These are phyloP conservation scores for Agrotis segetum DNA, from an alignment of 2,888 invertebrate genomes.

Conservation along the genomic window DNA sequence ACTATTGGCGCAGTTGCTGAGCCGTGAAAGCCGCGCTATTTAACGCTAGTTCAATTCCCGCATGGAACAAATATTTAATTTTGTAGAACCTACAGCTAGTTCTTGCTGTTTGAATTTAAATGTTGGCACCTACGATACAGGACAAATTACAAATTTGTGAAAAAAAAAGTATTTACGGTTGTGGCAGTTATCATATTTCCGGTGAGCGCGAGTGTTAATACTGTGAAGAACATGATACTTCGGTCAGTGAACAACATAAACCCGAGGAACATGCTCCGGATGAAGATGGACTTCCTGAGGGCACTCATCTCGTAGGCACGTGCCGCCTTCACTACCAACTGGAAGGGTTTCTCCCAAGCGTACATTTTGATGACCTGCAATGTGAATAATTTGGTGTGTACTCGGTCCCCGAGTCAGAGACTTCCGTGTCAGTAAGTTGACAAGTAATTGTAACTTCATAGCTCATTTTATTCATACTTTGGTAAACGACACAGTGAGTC, in stretches of 20 bases:
- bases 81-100: too few relatives aligned
- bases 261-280: constrained; percentile 93
- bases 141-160: too few relatives aligned
- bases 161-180: constrained; percentile 69
- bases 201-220: constrained; percentile 79
- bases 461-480: background rate
- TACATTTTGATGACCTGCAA: constrained; percentile 97
- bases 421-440: background rate
- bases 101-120: too few relatives aligned
- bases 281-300: constrained; percentile 91
- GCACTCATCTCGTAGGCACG: constrained; percentile 90
- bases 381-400: constrained; percentile 6
- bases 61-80: too few relatives aligned
- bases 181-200: constrained; percentile 82
- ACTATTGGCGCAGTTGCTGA: too few relatives aligned
- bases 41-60: too few relatives aligned
- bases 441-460: background rate
- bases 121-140: too few relatives aligned
- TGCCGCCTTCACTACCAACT: constrained; percentile 92
- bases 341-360: constrained; percentile 97
- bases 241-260: constrained; percentile 94
- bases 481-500: too few relatives aligned
- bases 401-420: background rate
- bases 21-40: too few relatives aligned
- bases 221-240: constrained; percentile 93